A percentile compares a stretch with the other conserved stretches of the same genome.
These are phyloP conservation scores for Stigmatopora nigra DNA, from an alignment of 2,113 vertebrate genomes.

Conservation along the genomic window DNA sequence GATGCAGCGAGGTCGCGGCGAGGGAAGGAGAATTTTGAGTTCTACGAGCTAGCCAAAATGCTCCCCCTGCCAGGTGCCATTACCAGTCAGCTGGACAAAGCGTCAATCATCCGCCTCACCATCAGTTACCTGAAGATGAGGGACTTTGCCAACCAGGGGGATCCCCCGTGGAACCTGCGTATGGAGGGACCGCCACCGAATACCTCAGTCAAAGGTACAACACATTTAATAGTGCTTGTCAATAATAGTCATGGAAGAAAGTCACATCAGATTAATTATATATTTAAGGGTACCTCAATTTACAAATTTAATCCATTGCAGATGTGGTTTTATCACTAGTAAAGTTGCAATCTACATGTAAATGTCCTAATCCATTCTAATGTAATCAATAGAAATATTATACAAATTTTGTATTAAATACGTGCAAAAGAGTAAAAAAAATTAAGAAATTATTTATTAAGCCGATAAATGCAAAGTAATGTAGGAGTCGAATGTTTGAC, in stretches of 20 bases:
- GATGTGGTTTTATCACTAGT: no score
- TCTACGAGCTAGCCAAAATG: constrained; percentile 97
- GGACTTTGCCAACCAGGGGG: constrained; percentile 97
- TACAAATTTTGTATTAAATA: no score
- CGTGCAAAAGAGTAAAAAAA: no score
- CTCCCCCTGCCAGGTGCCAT: constrained; percentile 97
- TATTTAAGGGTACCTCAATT: neutral
- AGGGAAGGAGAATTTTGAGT: constrained; percentile 99
- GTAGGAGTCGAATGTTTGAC: no score
- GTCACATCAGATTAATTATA: no score
- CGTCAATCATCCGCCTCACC: constrained; percentile 97
- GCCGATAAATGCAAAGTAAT: no score
- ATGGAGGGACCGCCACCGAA: constrained; percentile 97
- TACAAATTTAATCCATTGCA: neutral
- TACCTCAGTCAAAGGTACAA: constrained; percentile 96
- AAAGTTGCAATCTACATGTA: no score
- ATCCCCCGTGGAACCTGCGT: constrained; percentile 95
- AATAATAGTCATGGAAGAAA: neutral
- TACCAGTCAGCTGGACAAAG: constrained; percentile 98
- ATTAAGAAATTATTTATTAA: no score
- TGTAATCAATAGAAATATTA: no score
- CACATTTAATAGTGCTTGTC: neutral
- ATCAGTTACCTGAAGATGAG: constrained; percentile 99
- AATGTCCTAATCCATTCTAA: no score
- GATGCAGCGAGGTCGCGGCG: constrained; percentile 94